Evolutionary conservation across 1,140 invertebrate species (phyloP).

Genomic region (Dufourea novaeangliae): DNA sequence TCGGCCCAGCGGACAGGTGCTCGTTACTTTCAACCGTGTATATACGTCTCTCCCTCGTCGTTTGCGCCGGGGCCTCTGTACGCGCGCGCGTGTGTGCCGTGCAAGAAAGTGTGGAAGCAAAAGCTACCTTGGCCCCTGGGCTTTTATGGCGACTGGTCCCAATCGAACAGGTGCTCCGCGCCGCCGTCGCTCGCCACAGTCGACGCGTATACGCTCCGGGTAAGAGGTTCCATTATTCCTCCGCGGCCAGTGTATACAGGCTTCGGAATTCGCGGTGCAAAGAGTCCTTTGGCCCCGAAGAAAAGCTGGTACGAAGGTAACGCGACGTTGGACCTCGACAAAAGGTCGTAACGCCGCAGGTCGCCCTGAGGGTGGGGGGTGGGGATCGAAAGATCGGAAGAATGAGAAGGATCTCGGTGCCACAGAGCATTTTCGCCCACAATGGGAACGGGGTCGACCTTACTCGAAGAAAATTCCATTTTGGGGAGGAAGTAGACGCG

Average conservation of each 20-base stretch:
- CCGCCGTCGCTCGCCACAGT: background rate
- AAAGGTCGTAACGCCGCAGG: slow-evolving; percentile 57
- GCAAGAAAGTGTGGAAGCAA: slow-evolving; percentile 69
- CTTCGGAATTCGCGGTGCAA: slow-evolving; percentile 43
- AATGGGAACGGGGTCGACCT: slow-evolving; percentile 50
- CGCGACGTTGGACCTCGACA: slow-evolving; percentile 36
- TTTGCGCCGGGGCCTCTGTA: background rate
- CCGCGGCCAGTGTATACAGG: slow-evolving; percentile 40
- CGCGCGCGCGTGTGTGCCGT: slow-evolving; percentile 21
- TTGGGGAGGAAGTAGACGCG: background rate
- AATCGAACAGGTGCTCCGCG: slow-evolving; percentile 73
- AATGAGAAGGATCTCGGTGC: background rate
- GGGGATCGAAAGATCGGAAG: background rate
- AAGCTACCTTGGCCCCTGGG: slow-evolving; percentile 66
- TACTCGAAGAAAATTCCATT: slow-evolving; percentile 17
- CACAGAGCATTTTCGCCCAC: slow-evolving; percentile 22
- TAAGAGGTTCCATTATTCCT: slow-evolving; percentile 67
- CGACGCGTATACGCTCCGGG: slow-evolving; percentile 35
- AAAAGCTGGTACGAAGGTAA: slow-evolving; percentile 35
- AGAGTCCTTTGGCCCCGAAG: slow-evolving; percentile 46
- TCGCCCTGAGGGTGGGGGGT: no score
- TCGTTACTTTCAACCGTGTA: slow-evolving; percentile 67
- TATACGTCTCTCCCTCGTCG: slow-evolving; percentile 10
- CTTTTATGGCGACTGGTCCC: slow-evolving; percentile 71
- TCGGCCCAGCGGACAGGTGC: slow-evolving; percentile 62